Base-by-base conservation (phyloP, 2,888 invertebrate species). In the Barypeithes pellucidus region DNA sequence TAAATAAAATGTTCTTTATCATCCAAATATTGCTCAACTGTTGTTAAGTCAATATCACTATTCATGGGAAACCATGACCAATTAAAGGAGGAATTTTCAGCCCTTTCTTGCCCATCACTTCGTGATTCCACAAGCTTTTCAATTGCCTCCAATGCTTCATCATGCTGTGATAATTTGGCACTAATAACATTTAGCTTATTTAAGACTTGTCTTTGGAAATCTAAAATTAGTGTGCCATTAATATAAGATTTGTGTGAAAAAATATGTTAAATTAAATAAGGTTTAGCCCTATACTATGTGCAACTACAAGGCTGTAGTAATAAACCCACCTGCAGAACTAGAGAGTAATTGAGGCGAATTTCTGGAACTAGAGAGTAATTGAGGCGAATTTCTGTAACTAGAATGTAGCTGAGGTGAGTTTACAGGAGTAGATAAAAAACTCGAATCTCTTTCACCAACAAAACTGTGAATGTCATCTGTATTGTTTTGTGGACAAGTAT, bases 181-280 rank as follows among this genome's bases (percentile, higher is more conserved):
- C 39, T 39, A 39, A 39, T 39, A n/a, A 39, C 12, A n/a, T 39
- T 39, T 1, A 39, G 39, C n/a, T 43, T 43, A 43, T 43, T 43
- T 43, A 43, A 43, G 1, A 43, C 16, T 43, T 43, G 43, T 7
- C 43, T 43, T 43, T 43, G 43, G 16, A 43, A 43, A 16, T 43
- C 43, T 43, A 43, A 43, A 43, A 43, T 41, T 14, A 41, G n/a
- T 1, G 14, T 16, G 16, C 43, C 43, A 43, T 43, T 43, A 43
- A 43, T 43, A 39, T 39, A 39, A 39, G 39, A 39, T 4, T 39
- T 16, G 43, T 16, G 16, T 3, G 7, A 43, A 43, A 39, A 43
- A 43, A 43, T 16, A 43, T 16, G 4, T 16, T 16, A 43, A 41
- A n/a, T n/a, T n/a, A n/a, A n/a, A 43, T 16, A 43, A 43, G 16